phyloP scores from a whole-genome alignment of 2,888 invertebrate genomes.

The Amphiduros pacificus region DNA sequence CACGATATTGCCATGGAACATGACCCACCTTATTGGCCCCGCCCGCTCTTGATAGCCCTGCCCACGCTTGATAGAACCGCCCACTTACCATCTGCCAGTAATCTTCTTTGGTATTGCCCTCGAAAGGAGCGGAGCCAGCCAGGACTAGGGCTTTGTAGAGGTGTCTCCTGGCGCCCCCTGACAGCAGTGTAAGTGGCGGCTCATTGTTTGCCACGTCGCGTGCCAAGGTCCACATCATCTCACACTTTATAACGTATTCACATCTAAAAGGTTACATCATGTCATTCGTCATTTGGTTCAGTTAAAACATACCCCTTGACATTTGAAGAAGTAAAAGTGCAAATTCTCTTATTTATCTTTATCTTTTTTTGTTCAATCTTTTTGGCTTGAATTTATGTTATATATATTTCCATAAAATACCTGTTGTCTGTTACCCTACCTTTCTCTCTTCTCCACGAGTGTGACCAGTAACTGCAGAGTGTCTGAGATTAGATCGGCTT shows the following conservation, averaged over 20 bases:
- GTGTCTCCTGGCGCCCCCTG: conserved; percentile 68
- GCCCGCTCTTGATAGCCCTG: too few relatives aligned
- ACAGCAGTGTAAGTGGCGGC: conserved; percentile 62
- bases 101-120: conserved; percentile 43
- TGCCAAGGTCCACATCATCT: conserved; percentile 63
- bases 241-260: conserved; percentile 65
- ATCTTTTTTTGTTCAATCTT: too few relatives aligned
- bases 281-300: not conserved
- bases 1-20: too few relatives aligned
- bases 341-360: too few relatives aligned
- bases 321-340: too few relatives aligned
- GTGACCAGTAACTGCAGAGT: conserved; percentile 68
- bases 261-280: conserved; percentile 59
- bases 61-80: too few relatives aligned
- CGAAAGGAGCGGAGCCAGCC: conserved; percentile 64
- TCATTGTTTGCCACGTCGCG: conserved; percentile 63
- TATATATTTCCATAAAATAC: too few relatives aligned
- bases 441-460: conserved; percentile 63
- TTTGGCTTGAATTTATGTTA: too few relatives aligned
- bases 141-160: conserved; percentile 75
- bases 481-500: conserved; percentile 68
- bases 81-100: conserved; percentile 31
- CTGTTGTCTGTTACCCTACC: too few relatives aligned
- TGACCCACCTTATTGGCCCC: too few relatives aligned
- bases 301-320: not conserved